phyloP scores from a whole-genome alignment of 2,113 vertebrate genomes.

The Callocephalon fimbriatum region DNA sequence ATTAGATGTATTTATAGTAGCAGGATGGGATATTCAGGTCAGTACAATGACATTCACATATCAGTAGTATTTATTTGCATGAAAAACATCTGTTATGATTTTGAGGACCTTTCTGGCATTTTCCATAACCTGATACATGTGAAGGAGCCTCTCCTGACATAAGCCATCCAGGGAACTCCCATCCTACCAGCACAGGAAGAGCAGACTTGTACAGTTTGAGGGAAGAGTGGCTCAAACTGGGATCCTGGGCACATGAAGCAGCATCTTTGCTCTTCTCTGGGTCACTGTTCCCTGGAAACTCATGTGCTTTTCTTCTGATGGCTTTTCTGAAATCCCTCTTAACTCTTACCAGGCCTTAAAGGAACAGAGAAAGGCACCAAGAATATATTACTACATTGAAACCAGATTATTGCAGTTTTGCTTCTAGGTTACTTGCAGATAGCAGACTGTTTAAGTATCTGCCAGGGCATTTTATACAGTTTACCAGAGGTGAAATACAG shows the following conservation, averaged over 20 bases:
- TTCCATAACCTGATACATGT: not conserved
- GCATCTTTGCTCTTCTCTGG: not conserved
- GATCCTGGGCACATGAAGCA: not conserved
- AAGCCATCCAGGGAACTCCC: fast-evolving
- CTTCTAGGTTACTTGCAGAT: not conserved
- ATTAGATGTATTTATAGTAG: not conserved
- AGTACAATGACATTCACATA: not conserved
- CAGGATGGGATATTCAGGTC: not conserved
- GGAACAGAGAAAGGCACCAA: not conserved
- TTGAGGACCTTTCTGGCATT: not conserved
- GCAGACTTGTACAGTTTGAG: fast-evolving
- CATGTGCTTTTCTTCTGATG: not conserved
- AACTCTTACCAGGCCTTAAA: not conserved
- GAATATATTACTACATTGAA: not conserved
- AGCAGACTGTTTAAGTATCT: not conserved
- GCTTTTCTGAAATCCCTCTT: not conserved
- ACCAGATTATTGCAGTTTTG: not conserved
- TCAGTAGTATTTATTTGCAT: not conserved
- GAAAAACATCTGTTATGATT: not conserved
- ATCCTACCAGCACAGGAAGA: not conserved
- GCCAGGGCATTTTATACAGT: not conserved
- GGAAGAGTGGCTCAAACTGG: not conserved
- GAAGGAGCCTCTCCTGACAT: not conserved
- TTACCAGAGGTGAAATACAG: not conserved
- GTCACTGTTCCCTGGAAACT: not conserved